Evolutionary conservation across 2,797 vertebrate species (phyloP).

Genomic region (Numenius phaeopus): DNA sequence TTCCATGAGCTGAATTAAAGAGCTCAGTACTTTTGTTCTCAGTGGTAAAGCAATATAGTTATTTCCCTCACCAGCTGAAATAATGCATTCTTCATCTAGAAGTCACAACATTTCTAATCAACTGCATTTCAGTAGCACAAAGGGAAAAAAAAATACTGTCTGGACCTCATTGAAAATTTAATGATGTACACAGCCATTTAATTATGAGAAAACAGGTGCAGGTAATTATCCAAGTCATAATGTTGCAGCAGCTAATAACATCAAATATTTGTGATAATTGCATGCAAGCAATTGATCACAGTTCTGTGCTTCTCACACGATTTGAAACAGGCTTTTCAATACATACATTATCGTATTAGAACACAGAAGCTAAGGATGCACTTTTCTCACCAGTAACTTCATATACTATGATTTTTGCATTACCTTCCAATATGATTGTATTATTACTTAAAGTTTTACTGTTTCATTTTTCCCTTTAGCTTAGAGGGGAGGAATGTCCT

Average conservation of each 20-base stretch:
- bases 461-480: background rate
- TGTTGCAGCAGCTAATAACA: slow-evolving; percentile 57
- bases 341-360: background rate
- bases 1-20: slow-evolving; percentile 22
- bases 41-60: slow-evolving; percentile 6
- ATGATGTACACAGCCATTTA: slow-evolving; percentile 47
- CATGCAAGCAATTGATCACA: slow-evolving; percentile 15
- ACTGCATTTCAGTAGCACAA: slow-evolving; percentile 25
- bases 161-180: slow-evolving; percentile 50
- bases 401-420: background rate
- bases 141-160: background rate
- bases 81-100: slow-evolving; percentile 23
- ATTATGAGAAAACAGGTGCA: slow-evolving; percentile 59
- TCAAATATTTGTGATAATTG: slow-evolving; percentile 67
- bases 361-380: background rate
- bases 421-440: background rate
- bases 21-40: background rate
- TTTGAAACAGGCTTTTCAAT: background rate
- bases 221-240: slow-evolving; percentile 61
- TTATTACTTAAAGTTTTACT: background rate
- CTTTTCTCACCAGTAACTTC: background rate
- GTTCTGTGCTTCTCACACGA: background rate
- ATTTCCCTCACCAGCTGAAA: slow-evolving; percentile 20
- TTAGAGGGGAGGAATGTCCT: background rate
- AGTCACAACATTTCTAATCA: slow-evolving; percentile 53